Base-by-base conservation (phyloP, 2,797 vertebrate species). In the Champsocephalus esox region DNA sequence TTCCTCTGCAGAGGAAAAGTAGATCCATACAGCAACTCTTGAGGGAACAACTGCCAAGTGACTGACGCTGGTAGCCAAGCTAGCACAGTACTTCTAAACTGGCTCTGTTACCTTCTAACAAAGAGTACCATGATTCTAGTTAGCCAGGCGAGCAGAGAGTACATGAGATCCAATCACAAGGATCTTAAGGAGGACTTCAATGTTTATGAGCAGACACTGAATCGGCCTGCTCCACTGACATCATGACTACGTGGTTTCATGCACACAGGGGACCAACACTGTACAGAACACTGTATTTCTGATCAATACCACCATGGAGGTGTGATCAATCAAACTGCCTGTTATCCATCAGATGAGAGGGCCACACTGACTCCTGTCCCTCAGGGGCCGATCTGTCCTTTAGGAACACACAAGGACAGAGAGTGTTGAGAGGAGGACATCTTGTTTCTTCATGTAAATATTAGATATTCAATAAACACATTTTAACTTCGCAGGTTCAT, bases 391-490 rank as follows among this genome's bases (percentile, higher is more conserved):
- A 14, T 49, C 12, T 41, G 28, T 62, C 57, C 21, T 16, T 12
- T n/a, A 2, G 12, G 50, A 49, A 66, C 48, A 48, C n/a, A 49
- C 1, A 16, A 14, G 16, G 45, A 54, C 48, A 44, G 16, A 32
- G 55, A n/a, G 17, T 4, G 4, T 3, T 3, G 5, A 21, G 19
- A 46, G 11, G 19, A 41, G 55, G 17, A 34, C 48, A 21, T 57
- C 45, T 50, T 69, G 59, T 73, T 65, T 49, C 12, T 60, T 70
- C 55, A 46, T 77, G 80, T 82, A 70, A 59, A 82, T 78, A 70
- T 55, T 52, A 52, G 48, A 77, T 13, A 62, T 62, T 14, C 21
- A 78, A 44, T 70, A 66, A 82, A 81, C 54, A 50, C 60, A 14
- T 66, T 60, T 70, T 50, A 50, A 46, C 14, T 32, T 8, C 28